phyloP scores from a whole-genome alignment of 1,140 invertebrate species.

The Anastrepha ludens region DNA sequence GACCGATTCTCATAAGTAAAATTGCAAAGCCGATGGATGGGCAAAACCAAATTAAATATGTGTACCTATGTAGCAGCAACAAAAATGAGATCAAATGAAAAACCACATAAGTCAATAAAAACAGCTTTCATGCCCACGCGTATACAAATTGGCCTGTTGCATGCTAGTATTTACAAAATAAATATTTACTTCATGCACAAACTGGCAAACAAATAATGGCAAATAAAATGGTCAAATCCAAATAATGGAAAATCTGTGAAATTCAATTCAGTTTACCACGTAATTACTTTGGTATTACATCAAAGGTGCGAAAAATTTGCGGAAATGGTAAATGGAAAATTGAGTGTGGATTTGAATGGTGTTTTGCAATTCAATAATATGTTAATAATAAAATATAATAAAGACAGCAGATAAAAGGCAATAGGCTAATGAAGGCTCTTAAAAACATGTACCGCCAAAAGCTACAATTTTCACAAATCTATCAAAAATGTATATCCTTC shows the following conservation, averaged over 20 bases:
- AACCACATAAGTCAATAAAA: conserved; percentile 27
- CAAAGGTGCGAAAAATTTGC: not conserved
- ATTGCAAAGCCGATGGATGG: not conserved
- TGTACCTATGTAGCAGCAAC: not conserved
- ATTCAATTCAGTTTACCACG: conserved; percentile 38
- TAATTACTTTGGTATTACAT: conserved; percentile 38
- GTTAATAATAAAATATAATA: no score
- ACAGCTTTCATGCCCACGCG: not conserved
- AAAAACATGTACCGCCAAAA: no score
- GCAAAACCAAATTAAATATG: not conserved
- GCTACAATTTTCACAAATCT: no score
- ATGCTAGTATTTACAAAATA: not conserved
- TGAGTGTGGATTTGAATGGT: not conserved
- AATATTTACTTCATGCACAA: conserved; percentile 34
- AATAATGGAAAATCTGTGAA: conserved; percentile 44
- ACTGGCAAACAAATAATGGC: conserved; percentile 36
- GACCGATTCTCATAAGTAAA: not conserved
- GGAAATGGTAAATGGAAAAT: not conserved
- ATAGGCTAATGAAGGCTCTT: no score
- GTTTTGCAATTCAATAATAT: no score
- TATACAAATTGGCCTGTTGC: conserved; percentile 11
- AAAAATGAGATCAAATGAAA: conserved; percentile 6
- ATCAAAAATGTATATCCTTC: no score
- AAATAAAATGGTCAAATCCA: conserved; percentile 43
- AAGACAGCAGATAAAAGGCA: no score